Percentiles rank a stretch among this genome's conserved stretches.
Evolutionary conservation across 64 coral and sea anemone genomes (phyloP).

Genomic region (Actinia equina): DNA sequence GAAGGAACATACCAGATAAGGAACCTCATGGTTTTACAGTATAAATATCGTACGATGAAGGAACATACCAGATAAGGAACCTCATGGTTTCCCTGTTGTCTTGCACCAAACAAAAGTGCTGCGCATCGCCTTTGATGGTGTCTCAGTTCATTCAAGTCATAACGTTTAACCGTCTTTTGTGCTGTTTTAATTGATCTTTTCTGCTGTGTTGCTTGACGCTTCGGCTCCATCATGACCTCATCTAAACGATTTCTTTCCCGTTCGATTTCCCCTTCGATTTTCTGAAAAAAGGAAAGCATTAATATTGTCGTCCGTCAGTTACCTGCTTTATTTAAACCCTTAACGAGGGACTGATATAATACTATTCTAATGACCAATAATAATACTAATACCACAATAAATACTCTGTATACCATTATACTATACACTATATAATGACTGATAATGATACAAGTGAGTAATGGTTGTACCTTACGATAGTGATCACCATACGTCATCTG

Average conservation of each 20-base stretch:
- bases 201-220: constrained; percentile 12
- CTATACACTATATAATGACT: background rate
- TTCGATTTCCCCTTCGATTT: constrained; percentile 62
- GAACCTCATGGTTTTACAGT: too few relatives aligned
- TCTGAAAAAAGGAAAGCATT: constrained; percentile 23
- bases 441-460: background rate
- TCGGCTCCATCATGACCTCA: constrained; percentile 56
- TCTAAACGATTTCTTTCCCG: constrained; percentile 55
- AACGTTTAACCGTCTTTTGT: constrained; percentile 18
- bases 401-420: too few relatives aligned
- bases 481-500: constrained; percentile 81
- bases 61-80: background rate
- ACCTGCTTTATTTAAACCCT: too few relatives aligned
- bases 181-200: background rate
- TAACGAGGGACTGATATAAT: too few relatives aligned
- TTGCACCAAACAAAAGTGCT: constrained; percentile 73
- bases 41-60: too few relatives aligned
- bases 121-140: constrained; percentile 87
- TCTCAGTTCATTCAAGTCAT: constrained; percentile 77
- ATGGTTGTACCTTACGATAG: background rate
- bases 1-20: too few relatives aligned
- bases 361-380: too few relatives aligned
- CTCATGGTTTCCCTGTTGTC: constrained; percentile 38
- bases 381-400: too few relatives aligned
- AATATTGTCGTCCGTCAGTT: too few relatives aligned